Percentiles rank a stretch among this genome's conserved stretches.
These are phyloP conservation scores for Choristoneura fumiferana DNA, from an alignment of 1,140 invertebrate species.

Conservation along the genomic window DNA sequence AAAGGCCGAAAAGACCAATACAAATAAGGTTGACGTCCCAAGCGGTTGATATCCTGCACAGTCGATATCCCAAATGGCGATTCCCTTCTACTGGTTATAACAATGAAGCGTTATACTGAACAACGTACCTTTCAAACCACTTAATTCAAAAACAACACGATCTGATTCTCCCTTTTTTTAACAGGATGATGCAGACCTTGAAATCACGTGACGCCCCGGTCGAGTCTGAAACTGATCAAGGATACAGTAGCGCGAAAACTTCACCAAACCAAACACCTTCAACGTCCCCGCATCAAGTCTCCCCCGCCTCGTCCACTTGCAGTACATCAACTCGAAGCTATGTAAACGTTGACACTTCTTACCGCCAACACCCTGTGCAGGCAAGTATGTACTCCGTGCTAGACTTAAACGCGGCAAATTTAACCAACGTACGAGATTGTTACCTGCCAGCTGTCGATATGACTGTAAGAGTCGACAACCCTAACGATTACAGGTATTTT, in stretches of 20 bases:
- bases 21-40: conserved; percentile 51
- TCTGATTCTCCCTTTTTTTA: conserved; percentile 17
- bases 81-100: conserved; percentile 46
- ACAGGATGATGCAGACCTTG: conserved; percentile 67
- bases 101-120: conserved; percentile 64
- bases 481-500: conserved; percentile 52
- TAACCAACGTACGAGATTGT: conserved; percentile 35
- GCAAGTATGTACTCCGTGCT: conserved; percentile 40
- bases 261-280: conserved; percentile 58
- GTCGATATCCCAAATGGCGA: conserved; percentile 5
- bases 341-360: conserved; percentile 36
- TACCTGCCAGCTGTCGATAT: conserved; percentile 44
- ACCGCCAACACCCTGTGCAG: conserved; percentile 40
- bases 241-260: conserved; percentile 61
- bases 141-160: neutral
- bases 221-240: conserved; percentile 57
- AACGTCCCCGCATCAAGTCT: conserved; percentile 49
- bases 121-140: neutral
- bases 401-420: conserved; percentile 43
- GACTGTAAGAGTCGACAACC: conserved; percentile 47
- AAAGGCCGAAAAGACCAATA: conserved; percentile 25
- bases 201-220: conserved; percentile 50
- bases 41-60: conserved; percentile 48
- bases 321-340: conserved; percentile 41
- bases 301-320: conserved; percentile 48